Conservation (phyloP, 2,888 invertebrate genomes). For the Dasysyrphus tricinctus region DNA sequence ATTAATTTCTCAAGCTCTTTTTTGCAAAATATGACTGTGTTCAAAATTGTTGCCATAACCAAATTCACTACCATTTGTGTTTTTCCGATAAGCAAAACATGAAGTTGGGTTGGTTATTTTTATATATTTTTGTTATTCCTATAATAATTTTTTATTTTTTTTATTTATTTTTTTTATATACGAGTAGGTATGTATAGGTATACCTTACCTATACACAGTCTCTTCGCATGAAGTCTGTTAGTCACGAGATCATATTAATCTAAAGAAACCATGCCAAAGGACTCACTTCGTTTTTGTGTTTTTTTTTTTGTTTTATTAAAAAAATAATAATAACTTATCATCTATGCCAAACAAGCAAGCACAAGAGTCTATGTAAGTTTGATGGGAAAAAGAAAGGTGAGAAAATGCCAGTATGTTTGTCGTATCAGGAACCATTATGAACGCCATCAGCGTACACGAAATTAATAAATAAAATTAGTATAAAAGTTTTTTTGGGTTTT, state of each 20-base stretch:
- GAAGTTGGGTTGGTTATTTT: background rate
- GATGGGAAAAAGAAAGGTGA: constrained; percentile 5
- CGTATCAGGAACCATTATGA: constrained; percentile 74
- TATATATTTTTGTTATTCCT: background rate
- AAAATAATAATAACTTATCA: constrained; percentile 19
- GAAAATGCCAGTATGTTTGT: constrained; percentile 51
- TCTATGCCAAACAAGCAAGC: background rate
- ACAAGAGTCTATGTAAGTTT: background rate
- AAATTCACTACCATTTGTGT: background rate
- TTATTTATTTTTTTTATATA: no score
- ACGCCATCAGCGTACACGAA: constrained; percentile 79
- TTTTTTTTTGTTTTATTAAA: background rate
- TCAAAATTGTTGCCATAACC: background rate
- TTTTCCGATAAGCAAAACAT: background rate
- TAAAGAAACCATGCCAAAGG: constrained; percentile 28
- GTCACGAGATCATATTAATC: constrained; percentile 46
- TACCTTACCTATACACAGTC: background rate
- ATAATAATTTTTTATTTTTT: background rate
- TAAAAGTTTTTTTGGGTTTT: constrained; percentile 47
- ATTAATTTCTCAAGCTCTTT: no score
- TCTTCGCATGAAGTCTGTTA: constrained; percentile 36
- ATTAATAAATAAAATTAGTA: constrained; percentile 75
- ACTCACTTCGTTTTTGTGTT: background rate
- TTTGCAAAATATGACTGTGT: background rate
- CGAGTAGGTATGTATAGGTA: background rate